Percentiles rank a stretch among this genome's conserved stretches.
Conservation (phyloP, 2,888 invertebrate genomes). For the Trachelus iudaicus region DNA sequence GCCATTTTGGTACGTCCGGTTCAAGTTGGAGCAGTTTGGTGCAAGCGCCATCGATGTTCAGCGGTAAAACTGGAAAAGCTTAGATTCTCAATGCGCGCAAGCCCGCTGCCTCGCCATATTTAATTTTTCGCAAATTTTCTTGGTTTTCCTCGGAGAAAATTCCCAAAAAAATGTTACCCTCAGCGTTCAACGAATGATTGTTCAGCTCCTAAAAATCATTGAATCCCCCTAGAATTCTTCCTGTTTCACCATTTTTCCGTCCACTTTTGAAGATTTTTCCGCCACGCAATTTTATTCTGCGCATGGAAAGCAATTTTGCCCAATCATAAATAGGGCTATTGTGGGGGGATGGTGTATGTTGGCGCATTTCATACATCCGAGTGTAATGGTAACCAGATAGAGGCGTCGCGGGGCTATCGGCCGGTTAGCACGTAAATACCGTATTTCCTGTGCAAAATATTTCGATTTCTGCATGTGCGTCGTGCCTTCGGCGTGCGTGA, state of each 20-base stretch:
- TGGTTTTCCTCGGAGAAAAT: constrained; percentile 30
- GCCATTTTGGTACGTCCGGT: constrained; percentile 15
- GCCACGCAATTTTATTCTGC: constrained; percentile 66
- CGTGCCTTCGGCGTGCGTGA: constrained; percentile 24
- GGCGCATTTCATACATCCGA: constrained; percentile 65
- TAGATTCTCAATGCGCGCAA: constrained; percentile 38
- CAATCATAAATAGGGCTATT: constrained; percentile 67
- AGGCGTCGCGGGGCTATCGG: constrained; percentile 63
- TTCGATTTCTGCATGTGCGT: constrained; percentile 20
- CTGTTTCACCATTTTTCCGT: constrained; percentile 13
- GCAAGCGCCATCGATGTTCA: constrained; percentile 13
- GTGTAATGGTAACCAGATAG: constrained; percentile 66
- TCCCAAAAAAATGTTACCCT: constrained; percentile 5
- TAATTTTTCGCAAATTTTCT: constrained; percentile 59
- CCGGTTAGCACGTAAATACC: constrained; percentile 61
- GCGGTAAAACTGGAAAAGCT: constrained; percentile 18
- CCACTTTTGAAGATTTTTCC: constrained; percentile 58
- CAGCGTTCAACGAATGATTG: not conserved
- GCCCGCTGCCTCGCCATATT: constrained; percentile 55
- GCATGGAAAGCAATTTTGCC: constrained; percentile 67
- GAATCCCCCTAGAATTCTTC: not conserved
- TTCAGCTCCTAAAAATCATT: not conserved
- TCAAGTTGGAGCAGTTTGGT: constrained; percentile 3
- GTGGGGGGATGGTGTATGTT: constrained; percentile 65
- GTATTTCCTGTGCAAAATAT: constrained; percentile 37